phyloP scores from a whole-genome alignment of 2,888 invertebrate genomes.

The Tetanocera ferruginea region DNA sequence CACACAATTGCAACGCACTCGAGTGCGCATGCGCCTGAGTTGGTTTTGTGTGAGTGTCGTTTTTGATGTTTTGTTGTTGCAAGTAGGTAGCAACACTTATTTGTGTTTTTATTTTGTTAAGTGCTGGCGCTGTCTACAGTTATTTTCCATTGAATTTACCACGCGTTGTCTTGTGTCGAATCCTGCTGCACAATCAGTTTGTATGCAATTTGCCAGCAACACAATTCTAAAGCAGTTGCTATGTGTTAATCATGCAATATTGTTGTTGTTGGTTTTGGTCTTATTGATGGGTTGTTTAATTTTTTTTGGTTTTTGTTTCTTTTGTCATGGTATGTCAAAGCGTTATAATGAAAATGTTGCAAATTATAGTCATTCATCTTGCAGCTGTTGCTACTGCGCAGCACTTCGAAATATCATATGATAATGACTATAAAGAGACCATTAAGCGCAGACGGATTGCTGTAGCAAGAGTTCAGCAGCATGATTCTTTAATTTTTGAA shows the following conservation, averaged over 20 bases:
- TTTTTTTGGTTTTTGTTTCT: not conserved
- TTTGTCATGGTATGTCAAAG: conserved; percentile 43
- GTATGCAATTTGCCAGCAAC: not conserved
- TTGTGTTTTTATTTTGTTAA: too few relatives aligned
- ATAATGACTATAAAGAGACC: not conserved
- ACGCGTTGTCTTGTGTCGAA: not conserved
- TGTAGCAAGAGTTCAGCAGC: too few relatives aligned
- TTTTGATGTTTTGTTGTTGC: too few relatives aligned
- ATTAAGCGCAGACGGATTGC: too few relatives aligned
- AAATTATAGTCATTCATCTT: not conserved
- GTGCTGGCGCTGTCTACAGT: too few relatives aligned
- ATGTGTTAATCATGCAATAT: conserved; percentile 2
- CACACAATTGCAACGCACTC: too few relatives aligned
- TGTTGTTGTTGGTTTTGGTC: conserved; percentile 28
- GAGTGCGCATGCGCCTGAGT: too few relatives aligned
- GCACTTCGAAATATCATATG: too few relatives aligned
- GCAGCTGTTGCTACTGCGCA: not conserved
- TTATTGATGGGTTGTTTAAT: not conserved
- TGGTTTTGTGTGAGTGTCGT: too few relatives aligned
- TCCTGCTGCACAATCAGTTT: conserved; percentile 6
- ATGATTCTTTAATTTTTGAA: conserved; percentile 27
- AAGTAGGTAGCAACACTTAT: too few relatives aligned
- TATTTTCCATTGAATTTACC: too few relatives aligned
- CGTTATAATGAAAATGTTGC: not conserved
- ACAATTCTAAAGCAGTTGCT: conserved; percentile 2